These are phyloP conservation scores for Lepus townsendii DNA, from an alignment of 2,797 vertebrate species.

Conservation along the genomic window DNA sequence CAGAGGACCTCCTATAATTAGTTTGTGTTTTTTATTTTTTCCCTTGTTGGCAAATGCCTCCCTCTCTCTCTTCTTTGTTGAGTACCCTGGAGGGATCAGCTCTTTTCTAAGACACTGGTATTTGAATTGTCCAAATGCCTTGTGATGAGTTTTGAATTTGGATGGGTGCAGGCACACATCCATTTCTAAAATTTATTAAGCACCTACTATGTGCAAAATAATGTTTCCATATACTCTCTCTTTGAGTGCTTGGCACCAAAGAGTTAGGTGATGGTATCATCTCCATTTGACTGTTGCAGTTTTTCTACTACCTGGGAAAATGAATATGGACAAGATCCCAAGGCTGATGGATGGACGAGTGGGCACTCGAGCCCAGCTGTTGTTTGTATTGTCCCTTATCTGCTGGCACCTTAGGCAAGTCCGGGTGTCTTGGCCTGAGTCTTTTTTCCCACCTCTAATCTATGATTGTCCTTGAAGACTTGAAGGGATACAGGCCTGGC, in stretches of 20 bases:
- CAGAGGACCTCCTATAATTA: conserved; percentile 74
- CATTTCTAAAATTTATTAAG: not conserved
- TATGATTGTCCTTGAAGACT: not conserved
- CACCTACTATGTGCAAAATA: not conserved
- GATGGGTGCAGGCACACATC: not conserved
- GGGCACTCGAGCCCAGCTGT: not conserved
- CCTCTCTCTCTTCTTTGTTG: conserved; percentile 46
- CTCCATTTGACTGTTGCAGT: not conserved
- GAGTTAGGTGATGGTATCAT: not conserved
- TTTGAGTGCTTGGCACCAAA: not conserved
- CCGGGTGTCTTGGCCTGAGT: not conserved
- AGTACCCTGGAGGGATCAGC: not conserved
- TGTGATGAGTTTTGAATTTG: not conserved
- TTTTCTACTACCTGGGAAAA: not conserved
- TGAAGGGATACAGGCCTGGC: not conserved
- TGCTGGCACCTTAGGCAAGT: not conserved
- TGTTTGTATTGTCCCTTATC: not conserved
- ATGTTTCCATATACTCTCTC: not conserved
- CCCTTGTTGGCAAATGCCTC: conserved; percentile 58
- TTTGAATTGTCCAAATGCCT: not conserved
- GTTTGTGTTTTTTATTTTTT: conserved; percentile 41
- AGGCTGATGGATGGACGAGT: not conserved
- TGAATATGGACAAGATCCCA: not conserved
- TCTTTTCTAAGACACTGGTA: not conserved
- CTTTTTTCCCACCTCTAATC: not conserved